Evolutionary conservation across 2,797 vertebrate genomes (phyloP), one percentile per base, ranked within the genome.

Genomic region (Manis pentadactyla): DNA sequence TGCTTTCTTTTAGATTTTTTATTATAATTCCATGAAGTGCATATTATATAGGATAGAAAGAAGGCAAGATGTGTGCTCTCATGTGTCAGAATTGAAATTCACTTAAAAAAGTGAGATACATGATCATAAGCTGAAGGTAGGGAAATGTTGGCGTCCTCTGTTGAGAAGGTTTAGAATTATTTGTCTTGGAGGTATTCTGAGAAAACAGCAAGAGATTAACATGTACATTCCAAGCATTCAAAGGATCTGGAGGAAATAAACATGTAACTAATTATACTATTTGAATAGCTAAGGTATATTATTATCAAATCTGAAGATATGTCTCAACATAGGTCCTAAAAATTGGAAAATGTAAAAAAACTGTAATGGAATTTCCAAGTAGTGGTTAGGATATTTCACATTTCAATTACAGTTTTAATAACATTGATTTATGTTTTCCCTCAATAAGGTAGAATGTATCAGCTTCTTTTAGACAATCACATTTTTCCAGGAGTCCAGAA

Each of bases 401-500:
- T 87, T 94, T 77, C 25, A 84, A 19, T 79, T 87, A 77, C 78
- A 88, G 34, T 82, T 87, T 77, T 83, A 95, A 59, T 88, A 63
- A 81, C 31, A 93, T 42, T 7, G 37, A 64, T 19, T 53, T 29
- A 81, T 57, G 27, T 92, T 96, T 96, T 90, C 29, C 39, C 49
- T 94, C 39, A 75, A 2, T 63, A 92, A 96, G 1, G 7, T n/a
- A 87, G 27, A 85, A 23, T 19, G 46, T 68, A 51, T 9, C 55
- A 88, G 17, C n/a, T 87, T 69, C 13, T 96, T 94, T 87, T 73
- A 53, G 63, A 66, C 19, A 66, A 78, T 27, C 59, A 34, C 11
- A 12, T 81, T 87, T 89, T 74, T 37, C 17, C 4, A n/a, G 14
- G n/a, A 77, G 39, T 27, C 21, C 10, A 73, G 23, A 82, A 64